Evolutionary conservation across 1,140 invertebrate genomes (phyloP), one percentile per base, ranked within the genome.

Genomic region (Papilio helenus): DNA sequence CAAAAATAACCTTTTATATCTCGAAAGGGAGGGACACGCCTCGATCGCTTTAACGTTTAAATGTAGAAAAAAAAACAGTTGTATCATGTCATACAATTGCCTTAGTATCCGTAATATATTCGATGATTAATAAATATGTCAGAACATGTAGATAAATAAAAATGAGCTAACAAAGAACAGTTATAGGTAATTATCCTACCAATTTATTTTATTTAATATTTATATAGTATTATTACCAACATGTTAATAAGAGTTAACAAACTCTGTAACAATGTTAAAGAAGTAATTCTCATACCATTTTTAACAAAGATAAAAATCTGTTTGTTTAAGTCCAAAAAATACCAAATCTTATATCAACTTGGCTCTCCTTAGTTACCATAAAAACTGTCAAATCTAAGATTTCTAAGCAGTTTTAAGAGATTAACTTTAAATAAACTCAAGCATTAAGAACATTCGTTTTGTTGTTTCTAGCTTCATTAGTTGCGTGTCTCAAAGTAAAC

Each of bases 401-500:
- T 20, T 20, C 18, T 0, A 55, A n/a, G 51, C 51, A 55, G 51
- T 55, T 9, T 55, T 20, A 55, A 18, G 16, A 18, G 16, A 55
- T n/a, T 55, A 8, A 20, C 8, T 55, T 8, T 55, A n/a, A 46
- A 55, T 55, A 55, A 55, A 49, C 4, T 49, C 1, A 20, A 55
- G 18, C n/a, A 4, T 61, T 14, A 61, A 26, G 0, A 61, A 61
- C 3, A 29, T 74, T 44, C 23, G 14, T 29, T 3, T 74, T 51
- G 29, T 65, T 65, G 16, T 16, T 29, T 1, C 61, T 14, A 68
- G 12, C 26, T 68, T 29, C 61, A 68, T 29, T 68, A 68, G 72
- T 74, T 29, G 72, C 39, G 72, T 49, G 39, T 74, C 42, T 44
- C 72, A 26, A 49, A 74, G 46, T 49, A 34, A 55, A 76, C 73